Conservation (phyloP, 1,140 invertebrate genomes). For the Geopemphigus sp. region DNA sequence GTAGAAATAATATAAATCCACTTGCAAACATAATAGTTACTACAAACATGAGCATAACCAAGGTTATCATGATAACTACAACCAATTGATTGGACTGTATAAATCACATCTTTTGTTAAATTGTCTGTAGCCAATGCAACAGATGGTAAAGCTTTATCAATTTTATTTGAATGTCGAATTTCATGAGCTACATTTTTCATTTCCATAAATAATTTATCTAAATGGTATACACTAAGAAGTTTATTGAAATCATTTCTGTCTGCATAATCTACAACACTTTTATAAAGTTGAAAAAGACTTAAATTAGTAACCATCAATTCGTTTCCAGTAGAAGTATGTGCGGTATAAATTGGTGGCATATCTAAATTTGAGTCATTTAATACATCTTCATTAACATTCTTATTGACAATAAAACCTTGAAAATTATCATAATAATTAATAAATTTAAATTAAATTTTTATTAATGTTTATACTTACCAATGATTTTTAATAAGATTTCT, state of each 20-base stretch:
- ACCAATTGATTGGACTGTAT: neutral
- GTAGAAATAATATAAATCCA: constrained; percentile 37
- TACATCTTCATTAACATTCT: constrained; percentile 10
- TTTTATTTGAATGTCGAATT: neutral
- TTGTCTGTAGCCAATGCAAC: constrained; percentile 26
- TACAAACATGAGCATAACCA: neutral
- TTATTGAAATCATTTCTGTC: constrained; percentile 1
- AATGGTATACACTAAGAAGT: constrained; percentile 26
- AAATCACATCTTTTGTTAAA: constrained; percentile 28
- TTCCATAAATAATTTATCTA: constrained; percentile 37
- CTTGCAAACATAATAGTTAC: constrained; percentile 26
- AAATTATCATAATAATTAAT: neutral
- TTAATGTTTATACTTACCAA: constrained; percentile 15
- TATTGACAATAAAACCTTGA: constrained; percentile 30
- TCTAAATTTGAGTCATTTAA: constrained; percentile 19
- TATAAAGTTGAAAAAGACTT: constrained; percentile 7
- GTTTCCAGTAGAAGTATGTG: constrained; percentile 9
- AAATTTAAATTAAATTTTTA: neutral
- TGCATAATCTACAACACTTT: constrained; percentile 8
- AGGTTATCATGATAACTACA: constrained; percentile 29
- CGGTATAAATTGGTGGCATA: constrained; percentile 33
- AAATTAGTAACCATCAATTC: constrained; percentile 8
- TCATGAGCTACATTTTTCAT: constrained; percentile 11
- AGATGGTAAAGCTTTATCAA: constrained; percentile 15
- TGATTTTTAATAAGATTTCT: constrained; percentile 32